Evolutionary conservation across 2,797 vertebrate genomes (phyloP), one percentile per base, ranked within the genome.

Genomic region (Pantherophis vulpinus): DNA sequence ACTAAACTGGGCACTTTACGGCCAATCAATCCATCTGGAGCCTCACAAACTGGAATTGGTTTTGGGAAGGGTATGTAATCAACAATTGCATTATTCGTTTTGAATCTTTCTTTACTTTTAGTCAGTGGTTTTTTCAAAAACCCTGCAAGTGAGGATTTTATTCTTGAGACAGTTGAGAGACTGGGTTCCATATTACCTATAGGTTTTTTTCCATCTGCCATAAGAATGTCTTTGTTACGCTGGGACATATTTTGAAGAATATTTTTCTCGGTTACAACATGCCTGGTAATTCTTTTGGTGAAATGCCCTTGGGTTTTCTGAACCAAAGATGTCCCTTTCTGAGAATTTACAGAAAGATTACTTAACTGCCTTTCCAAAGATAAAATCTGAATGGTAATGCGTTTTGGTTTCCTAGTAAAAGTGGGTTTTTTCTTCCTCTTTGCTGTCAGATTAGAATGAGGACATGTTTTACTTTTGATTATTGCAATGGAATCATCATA

Each of bases 41-140:
- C 61, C 47, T 23, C n/a, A 10, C 56, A 16, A 25, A 94, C 32
- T 23, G 83, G 93, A 87, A 93, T 63, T 60, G 95, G 88, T 51
- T 94, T 94, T 37, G 94, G 89, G 29, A 90, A 95, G n/a, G 95
- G 55, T 32, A 96, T 93, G 20, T 94, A 94, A 55, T 91, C 91
- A 79, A 94, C 37, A 90, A 91, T 1, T 58, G 88, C 55, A 47
- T 79, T 94, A 1, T 32, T 91, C 89, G 86, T 92, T 54, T 89
- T 92, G 47, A 51, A 74, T 59, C 83, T 1, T 51, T 93, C 74
- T 88, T 89, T 95, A 94, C 37, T 20, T 4, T 23, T 42, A 86
- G 16, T 91, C 18, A 93, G 9, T n/a, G 61, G 59, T 14, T 91
- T 70, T 5, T 79, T 29, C 59, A 8, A 90, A 29, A 70, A 90